A percentile compares a stretch with the other conserved stretches of the same genome.
Evolutionary conservation across 2,888 invertebrate species (phyloP).

Genomic region (Lepidocyrtoides sp.): DNA sequence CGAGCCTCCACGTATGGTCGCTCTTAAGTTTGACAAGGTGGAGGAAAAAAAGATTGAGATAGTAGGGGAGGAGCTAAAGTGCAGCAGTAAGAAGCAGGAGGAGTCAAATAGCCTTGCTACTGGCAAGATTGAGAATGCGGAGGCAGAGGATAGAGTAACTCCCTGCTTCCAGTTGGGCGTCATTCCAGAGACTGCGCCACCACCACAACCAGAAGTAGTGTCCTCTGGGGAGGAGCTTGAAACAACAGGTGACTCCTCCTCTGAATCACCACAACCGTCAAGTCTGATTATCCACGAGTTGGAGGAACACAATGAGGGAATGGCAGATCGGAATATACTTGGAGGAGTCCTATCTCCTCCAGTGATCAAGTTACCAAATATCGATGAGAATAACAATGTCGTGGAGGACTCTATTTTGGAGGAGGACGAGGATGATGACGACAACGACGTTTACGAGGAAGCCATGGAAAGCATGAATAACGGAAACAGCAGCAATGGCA

Average conservation of each 20-base stretch:
- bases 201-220: not conserved
- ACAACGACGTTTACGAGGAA: not conserved
- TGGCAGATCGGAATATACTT: not conserved
- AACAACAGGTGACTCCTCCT: no score
- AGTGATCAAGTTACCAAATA: conserved; percentile 12
- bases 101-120: no score
- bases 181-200: not conserved
- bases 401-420: conserved; percentile 33
- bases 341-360: no score
- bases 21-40: not conserved
- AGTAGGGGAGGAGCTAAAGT: not conserved
- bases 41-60: not conserved
- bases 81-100: conserved; percentile 2
- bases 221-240: not conserved
- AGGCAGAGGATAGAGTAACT: not conserved
- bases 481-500: not conserved
- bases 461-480: no score
- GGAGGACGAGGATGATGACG: conserved; percentile 23
- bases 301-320: conserved; percentile 44
- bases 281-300: conserved; percentile 65
- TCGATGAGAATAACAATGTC: conserved; percentile 64
- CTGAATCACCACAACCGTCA: conserved; percentile 28
- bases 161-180: conserved; percentile 42
- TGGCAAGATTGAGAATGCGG: not conserved
- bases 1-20: not conserved